phyloP scores from a whole-genome alignment of 53 echinoderm and acorn worm species.

The Astropecten irregularis region DNA sequence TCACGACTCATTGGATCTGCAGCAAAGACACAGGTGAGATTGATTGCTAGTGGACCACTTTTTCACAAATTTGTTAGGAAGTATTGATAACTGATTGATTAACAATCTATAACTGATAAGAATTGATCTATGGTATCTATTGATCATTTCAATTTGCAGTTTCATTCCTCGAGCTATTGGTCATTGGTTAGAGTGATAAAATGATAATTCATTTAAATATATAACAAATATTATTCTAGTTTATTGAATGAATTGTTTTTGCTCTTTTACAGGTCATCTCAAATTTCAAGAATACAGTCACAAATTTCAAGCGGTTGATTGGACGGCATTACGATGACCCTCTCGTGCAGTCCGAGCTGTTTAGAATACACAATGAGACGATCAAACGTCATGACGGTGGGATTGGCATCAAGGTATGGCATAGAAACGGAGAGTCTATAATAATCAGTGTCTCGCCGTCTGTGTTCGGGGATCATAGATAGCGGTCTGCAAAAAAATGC shows the following conservation, averaged over 20 bases:
- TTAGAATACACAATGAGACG: constrained; percentile 64
- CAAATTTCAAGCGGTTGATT: constrained; percentile 87
- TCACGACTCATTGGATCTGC: constrained; percentile 75
- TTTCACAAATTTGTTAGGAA: too few relatives aligned
- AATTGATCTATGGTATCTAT: too few relatives aligned
- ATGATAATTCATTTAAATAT: too few relatives aligned
- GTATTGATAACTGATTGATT: too few relatives aligned
- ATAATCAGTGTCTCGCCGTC: too few relatives aligned
- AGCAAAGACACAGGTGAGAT: constrained; percentile 81
- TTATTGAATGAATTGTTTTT: background rate
- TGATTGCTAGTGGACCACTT: background rate
- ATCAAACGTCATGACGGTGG: constrained; percentile 58
- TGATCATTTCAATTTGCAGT: too few relatives aligned
- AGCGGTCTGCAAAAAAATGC: too few relatives aligned
- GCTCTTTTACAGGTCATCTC: constrained; percentile 67
- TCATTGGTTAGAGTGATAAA: too few relatives aligned
- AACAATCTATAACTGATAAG: too few relatives aligned
- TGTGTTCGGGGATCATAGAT: too few relatives aligned
- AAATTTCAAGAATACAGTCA: constrained; percentile 85
- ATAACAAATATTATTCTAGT: background rate
- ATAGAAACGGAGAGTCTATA: too few relatives aligned
- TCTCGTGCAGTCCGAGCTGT: constrained; percentile 72
- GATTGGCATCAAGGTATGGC: constrained; percentile 80
- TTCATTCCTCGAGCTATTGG: too few relatives aligned
- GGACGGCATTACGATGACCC: constrained; percentile 83